Conservation (phyloP, 2,888 invertebrate genomes). For the Andrena bicolor region DNA sequence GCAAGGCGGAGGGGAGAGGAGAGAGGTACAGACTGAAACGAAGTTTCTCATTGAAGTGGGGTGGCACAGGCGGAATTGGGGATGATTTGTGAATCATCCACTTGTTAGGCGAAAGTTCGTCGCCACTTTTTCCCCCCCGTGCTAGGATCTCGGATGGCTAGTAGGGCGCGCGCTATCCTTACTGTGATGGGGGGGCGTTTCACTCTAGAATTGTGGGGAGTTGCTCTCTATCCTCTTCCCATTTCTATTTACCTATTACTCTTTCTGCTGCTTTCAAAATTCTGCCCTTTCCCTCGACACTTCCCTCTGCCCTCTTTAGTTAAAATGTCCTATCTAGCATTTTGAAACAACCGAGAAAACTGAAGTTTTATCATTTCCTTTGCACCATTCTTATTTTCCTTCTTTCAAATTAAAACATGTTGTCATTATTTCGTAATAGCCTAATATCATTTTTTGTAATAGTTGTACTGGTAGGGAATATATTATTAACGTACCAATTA, state of each 20-base stretch:
- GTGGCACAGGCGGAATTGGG: conserved; percentile 65
- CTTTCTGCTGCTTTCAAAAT: conserved; percentile 19
- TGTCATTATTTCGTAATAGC: too few relatives aligned
- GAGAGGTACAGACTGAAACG: conserved; percentile 61
- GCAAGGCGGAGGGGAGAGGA: neutral
- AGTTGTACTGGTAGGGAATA: too few relatives aligned
- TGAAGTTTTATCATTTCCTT: too few relatives aligned
- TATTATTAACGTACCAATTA: too few relatives aligned
- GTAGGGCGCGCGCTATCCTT: conserved; percentile 51
- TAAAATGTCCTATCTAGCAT: too few relatives aligned
- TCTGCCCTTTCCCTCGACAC: conserved; percentile 5
- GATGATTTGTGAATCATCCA: conserved; percentile 84
- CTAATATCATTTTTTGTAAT: too few relatives aligned
- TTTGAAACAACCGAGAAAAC: too few relatives aligned
- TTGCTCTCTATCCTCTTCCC: conserved; percentile 8
- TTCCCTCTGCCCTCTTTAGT: too few relatives aligned
- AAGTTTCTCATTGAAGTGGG: conserved; percentile 66
- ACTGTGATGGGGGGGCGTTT: conserved; percentile 25
- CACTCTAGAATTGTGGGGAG: conserved; percentile 40
- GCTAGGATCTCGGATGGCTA: conserved; percentile 53
- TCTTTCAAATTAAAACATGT: too few relatives aligned
- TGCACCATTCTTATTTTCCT: too few relatives aligned
- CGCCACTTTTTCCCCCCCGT: conserved; percentile 69
- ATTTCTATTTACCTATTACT: conserved; percentile 6
- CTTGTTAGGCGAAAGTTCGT: conserved; percentile 82